These are phyloP conservation scores for Hyles euphorbiae DNA, from an alignment of 1,140 invertebrate species.

Conservation along the genomic window DNA sequence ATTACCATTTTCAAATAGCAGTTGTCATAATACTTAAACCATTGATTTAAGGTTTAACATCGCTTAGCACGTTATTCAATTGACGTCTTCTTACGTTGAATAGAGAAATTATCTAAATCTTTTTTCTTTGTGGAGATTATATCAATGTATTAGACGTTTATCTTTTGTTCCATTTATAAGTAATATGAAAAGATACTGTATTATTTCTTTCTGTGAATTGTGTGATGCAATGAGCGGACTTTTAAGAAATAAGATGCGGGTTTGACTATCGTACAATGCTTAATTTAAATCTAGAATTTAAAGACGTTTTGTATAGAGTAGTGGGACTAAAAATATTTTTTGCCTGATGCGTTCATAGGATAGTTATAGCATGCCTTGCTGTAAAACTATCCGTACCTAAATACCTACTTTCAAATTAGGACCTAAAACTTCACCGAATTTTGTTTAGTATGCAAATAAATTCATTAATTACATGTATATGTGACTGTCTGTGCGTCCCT, in stretches of 20 bases:
- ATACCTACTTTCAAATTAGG: no score
- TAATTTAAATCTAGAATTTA: background rate
- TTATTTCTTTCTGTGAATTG: no score
- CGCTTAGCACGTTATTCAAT: background rate
- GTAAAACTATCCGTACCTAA: no score
- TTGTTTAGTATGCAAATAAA: constrained; percentile 33
- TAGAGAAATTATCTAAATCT: background rate
- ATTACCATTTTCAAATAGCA: no score
- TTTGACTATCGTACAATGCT: no score
- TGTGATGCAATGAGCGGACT: no score
- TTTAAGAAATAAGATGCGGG: no score
- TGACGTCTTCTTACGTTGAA: background rate
- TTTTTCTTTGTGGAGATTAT: constrained; percentile 2
- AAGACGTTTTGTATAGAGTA: background rate
- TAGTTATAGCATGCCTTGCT: background rate
- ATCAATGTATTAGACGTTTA: background rate
- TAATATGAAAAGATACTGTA: no score
- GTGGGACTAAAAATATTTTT: background rate
- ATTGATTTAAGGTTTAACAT: background rate
- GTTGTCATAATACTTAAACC: background rate
- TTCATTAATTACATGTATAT: constrained; percentile 38
- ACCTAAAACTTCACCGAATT: no score
- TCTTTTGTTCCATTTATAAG: no score
- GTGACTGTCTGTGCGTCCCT: constrained; percentile 22
- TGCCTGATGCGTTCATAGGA: background rate